These are phyloP conservation scores for Leptinotarsa tumamoca DNA, from an alignment of 2,888 invertebrate species.

Conservation along the genomic window DNA sequence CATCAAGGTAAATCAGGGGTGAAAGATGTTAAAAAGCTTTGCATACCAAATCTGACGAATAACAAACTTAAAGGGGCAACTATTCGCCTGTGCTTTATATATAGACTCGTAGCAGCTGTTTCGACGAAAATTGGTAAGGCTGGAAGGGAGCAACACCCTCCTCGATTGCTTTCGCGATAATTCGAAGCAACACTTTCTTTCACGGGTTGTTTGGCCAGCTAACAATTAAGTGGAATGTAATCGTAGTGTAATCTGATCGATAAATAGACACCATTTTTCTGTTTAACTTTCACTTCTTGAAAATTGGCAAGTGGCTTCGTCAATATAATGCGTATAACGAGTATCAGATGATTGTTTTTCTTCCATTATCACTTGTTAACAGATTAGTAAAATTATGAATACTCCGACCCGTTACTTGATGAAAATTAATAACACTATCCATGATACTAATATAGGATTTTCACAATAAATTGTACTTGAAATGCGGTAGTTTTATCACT, in stretches of 20 bases:
- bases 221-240: constrained; percentile 35
- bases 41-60: constrained; percentile 45
- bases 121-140: constrained; percentile 8
- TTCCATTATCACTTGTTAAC: neutral
- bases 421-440: no score
- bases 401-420: no score
- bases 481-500: no score
- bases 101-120: constrained; percentile 12
- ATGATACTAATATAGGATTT: no score
- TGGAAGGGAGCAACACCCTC: constrained; percentile 13
- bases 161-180: constrained; percentile 20
- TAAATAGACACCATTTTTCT: constrained; percentile 28
- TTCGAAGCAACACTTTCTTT: constrained; percentile 21
- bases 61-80: constrained; percentile 40
- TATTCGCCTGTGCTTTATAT: constrained; percentile 17
- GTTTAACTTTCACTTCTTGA: constrained; percentile 14
- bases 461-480: no score
- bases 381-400: no score
- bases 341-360: neutral
- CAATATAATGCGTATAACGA: constrained; percentile 8
- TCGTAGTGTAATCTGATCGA: constrained; percentile 35
- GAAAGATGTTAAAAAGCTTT: constrained; percentile 43
- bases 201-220: constrained; percentile 18
- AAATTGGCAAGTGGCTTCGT: neutral
- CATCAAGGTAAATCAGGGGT: constrained; percentile 32